Evolutionary conservation across 2,113 vertebrate genomes (phyloP).

Genomic region (Noturus placidus): DNA sequence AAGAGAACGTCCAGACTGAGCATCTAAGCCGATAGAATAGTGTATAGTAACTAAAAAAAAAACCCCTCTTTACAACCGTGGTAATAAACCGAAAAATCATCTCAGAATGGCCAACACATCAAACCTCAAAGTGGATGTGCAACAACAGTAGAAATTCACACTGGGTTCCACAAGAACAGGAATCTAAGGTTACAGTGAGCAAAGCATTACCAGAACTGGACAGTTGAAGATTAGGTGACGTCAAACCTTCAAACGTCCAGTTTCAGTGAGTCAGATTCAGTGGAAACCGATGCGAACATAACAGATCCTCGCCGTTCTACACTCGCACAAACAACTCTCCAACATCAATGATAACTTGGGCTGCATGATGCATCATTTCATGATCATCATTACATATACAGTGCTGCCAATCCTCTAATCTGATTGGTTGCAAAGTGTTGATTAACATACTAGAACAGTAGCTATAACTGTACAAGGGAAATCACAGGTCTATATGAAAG

Average conservation of each 20-base stretch:
- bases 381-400: no score
- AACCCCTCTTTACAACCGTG: not conserved
- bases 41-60: not conserved
- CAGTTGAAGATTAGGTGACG: not conserved
- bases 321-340: slow-evolving; percentile 82
- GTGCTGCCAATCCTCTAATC: not conserved
- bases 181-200: not conserved
- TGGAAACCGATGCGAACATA: not conserved
- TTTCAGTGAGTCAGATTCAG: not conserved
- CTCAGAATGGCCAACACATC: not conserved
- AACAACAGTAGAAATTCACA: not conserved
- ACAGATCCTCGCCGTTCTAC: slow-evolving; percentile 73
- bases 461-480: not conserved
- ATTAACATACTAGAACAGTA: not conserved
- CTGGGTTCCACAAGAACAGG: not conserved
- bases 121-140: not conserved
- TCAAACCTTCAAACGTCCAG: not conserved
- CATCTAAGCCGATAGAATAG: not conserved
- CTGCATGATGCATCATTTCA: no score
- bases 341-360: not conserved
- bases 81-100: not conserved
- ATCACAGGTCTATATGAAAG: not conserved
- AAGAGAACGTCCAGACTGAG: not conserved
- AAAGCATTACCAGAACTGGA: not conserved
- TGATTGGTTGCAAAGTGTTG: not conserved